These are phyloP conservation scores for Drosophila ogumai DNA, from an alignment of 1,140 invertebrate species.

Conservation along the genomic window DNA sequence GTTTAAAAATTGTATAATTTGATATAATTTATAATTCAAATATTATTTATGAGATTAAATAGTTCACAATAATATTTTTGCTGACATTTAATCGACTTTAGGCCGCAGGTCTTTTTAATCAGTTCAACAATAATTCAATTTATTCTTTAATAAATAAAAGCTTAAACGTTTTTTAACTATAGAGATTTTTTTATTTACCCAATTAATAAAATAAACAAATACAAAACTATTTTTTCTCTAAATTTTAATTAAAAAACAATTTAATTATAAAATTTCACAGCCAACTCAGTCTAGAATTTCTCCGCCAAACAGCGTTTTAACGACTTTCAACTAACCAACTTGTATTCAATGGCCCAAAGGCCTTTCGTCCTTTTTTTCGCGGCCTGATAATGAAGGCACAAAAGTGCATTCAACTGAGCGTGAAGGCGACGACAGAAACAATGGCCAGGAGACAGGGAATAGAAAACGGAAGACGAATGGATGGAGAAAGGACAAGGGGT, in stretches of 20 bases:
- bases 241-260: not conserved
- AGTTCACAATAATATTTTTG: not conserved
- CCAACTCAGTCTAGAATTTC: not conserved
- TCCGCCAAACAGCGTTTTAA: not conserved
- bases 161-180: no score
- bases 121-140: not conserved
- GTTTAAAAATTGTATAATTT: no score
- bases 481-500: not conserved
- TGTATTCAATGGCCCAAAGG: conserved; percentile 16
- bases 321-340: conserved; percentile 15
- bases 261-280: conserved; percentile 3
- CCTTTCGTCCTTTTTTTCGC: conserved; percentile 28
- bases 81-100: not conserved
- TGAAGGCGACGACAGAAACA: conserved; percentile 43
- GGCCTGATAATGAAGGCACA: conserved; percentile 44
- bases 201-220: not conserved
- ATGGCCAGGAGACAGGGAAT: conserved; percentile 10
- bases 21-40: not conserved
- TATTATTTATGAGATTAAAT: not conserved
- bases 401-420: conserved; percentile 80
- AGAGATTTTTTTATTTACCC: not conserved
- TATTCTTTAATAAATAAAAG: not conserved
- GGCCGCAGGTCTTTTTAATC: not conserved
- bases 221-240: no score
- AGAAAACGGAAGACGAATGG: conserved; percentile 4